These are phyloP conservation scores for Marmota flaviventris DNA, from an alignment of 2,113 vertebrate species.

Conservation along the genomic window DNA sequence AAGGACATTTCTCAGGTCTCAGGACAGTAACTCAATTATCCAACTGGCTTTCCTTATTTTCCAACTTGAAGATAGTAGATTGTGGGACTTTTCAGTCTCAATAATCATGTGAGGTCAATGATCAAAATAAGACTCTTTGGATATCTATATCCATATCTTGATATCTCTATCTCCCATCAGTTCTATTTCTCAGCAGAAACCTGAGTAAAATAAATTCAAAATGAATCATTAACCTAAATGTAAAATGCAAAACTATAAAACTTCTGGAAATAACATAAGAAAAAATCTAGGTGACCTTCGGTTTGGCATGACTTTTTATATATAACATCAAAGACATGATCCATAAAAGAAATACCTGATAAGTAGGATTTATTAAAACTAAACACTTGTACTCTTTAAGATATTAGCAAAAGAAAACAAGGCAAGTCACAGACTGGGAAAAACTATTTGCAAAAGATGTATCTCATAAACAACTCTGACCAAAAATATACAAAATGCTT, in stretches of 20 bases:
- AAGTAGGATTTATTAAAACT: conserved; percentile 48
- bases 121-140: neutral
- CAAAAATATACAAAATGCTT: neutral
- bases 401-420: neutral
- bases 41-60: neutral
- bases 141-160: neutral
- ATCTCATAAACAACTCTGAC: neutral
- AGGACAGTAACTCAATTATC: neutral
- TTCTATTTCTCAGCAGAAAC: neutral
- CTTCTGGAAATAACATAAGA: neutral
- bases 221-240: neutral
- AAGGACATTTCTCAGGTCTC: neutral
- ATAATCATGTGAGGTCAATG: neutral
- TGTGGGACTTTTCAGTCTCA: neutral
- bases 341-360: conserved; percentile 38
- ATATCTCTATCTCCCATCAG: neutral
- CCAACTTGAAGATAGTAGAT: neutral
- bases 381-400: conserved; percentile 51
- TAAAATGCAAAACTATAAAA: neutral
- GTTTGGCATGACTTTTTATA: neutral
- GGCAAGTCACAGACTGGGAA: neutral
- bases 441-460: neutral
- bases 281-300: neutral
- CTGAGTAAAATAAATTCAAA: neutral
- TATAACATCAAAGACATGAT: conserved; percentile 23